Conservation (phyloP, 1,140 invertebrate genomes). For the Cepaea nemoralis region DNA sequence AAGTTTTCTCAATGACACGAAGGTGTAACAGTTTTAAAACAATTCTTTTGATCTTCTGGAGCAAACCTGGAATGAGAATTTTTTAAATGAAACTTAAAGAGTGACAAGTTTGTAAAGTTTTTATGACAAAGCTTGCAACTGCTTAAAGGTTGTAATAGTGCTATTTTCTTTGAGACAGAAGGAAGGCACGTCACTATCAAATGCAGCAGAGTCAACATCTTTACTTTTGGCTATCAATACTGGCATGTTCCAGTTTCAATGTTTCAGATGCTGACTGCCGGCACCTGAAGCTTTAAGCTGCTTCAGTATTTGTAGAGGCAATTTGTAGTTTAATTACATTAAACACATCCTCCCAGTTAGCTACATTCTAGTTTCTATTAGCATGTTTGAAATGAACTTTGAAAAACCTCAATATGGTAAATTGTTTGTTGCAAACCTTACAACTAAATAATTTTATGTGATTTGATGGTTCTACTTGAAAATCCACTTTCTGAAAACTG, state of each 20-base stretch:
- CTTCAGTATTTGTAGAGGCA: too few relatives aligned
- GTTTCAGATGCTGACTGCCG: too few relatives aligned
- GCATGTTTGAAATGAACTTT: background rate
- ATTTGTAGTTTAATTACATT: too few relatives aligned
- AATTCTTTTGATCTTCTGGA: background rate
- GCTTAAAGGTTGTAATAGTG: background rate
- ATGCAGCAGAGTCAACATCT: background rate
- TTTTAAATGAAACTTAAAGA: background rate
- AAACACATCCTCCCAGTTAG: background rate
- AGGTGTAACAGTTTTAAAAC: background rate
- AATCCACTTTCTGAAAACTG: too few relatives aligned
- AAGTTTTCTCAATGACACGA: background rate
- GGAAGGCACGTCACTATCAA: background rate
- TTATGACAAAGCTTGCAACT: constrained; percentile 4
- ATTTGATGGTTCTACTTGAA: too few relatives aligned
- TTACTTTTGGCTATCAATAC: background rate
- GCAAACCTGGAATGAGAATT: background rate
- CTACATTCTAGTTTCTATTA: background rate
- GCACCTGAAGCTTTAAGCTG: too few relatives aligned
- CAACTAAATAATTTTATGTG: too few relatives aligned
- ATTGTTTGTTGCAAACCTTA: background rate
- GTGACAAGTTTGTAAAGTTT: background rate
- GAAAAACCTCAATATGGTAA: background rate
- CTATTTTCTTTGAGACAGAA: background rate
- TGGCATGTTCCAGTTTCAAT: too few relatives aligned